A percentile compares a stretch with the other conserved stretches of the same genome.
Conservation (phyloP, 2,888 invertebrate species). For the Margaritifera margaritifera region DNA sequence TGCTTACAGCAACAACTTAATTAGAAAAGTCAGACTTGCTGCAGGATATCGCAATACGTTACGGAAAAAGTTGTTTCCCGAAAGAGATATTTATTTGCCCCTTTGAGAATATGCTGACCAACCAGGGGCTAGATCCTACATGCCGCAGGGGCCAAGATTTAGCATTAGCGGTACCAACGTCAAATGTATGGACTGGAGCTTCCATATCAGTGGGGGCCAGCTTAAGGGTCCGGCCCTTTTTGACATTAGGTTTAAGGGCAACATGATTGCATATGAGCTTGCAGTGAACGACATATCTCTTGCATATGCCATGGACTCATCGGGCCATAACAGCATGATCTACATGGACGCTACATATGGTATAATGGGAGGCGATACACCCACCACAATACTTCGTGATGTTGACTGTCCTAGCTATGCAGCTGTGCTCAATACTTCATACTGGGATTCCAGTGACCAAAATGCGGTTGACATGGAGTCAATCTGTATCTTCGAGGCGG, state of each 20-base stretch:
- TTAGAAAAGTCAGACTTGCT: conserved; percentile 35
- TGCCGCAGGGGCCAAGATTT: conserved; percentile 51
- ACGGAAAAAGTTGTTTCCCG: conserved; percentile 35
- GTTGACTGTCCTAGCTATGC: conserved; percentile 58
- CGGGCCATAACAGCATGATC: conserved; percentile 49
- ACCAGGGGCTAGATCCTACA: conserved; percentile 43
- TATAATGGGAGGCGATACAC: conserved; percentile 38
- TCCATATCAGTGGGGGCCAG: conserved; percentile 46
- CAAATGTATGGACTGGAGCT: conserved; percentile 56
- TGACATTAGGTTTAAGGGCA: conserved; percentile 47
- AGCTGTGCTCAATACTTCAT: conserved; percentile 40
- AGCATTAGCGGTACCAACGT: conserved; percentile 45
- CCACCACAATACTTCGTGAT: conserved; percentile 32
- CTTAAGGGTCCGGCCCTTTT: conserved; percentile 45
- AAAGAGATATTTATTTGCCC: conserved; percentile 23
- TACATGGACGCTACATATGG: conserved; percentile 51
- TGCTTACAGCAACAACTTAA: conserved; percentile 29
- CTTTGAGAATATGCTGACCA: conserved; percentile 33
- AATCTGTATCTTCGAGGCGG: conserved; percentile 55
- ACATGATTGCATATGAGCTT: conserved; percentile 55
- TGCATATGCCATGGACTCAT: conserved; percentile 49
- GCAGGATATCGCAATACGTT: conserved; percentile 35
- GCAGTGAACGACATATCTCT: conserved; percentile 52
- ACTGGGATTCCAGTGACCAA: conserved; percentile 32
- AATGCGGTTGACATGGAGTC: conserved; percentile 26